phyloP scores from a whole-genome alignment of 1,140 invertebrate genomes.

The Batillaria attramentaria region DNA sequence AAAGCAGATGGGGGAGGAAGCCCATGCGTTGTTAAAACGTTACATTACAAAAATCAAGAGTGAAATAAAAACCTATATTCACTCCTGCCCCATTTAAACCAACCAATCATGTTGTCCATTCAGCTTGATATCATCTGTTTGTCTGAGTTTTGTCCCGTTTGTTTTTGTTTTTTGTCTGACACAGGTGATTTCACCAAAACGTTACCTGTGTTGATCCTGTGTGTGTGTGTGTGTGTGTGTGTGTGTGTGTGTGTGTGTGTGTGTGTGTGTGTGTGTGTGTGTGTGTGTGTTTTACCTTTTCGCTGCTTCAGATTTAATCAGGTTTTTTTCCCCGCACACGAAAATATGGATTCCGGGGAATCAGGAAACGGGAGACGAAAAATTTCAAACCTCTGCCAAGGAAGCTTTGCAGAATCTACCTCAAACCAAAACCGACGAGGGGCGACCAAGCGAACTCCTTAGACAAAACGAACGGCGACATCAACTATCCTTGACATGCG shows the following conservation, averaged over 20 bases:
- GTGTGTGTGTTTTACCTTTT: neutral
- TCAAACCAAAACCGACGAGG: neutral
- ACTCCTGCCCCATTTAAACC: too few relatives aligned
- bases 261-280: slow-evolving; percentile 16
- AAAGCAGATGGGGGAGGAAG: too few relatives aligned
- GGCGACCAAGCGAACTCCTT: neutral
- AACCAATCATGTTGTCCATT: too few relatives aligned
- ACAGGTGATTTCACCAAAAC: neutral
- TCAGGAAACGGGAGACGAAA: too few relatives aligned
- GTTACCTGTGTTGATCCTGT: neutral
- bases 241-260: slow-evolving; percentile 16
- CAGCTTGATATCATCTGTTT: too few relatives aligned
- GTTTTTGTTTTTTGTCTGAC: neutral
- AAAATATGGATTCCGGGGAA: neutral
- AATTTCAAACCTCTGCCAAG: neutral
- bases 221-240: slow-evolving; percentile 16
- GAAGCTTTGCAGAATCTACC: neutral
- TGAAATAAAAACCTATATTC: too few relatives aligned
- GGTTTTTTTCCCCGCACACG: neutral
- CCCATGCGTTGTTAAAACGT: too few relatives aligned
- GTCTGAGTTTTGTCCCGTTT: too few relatives aligned
- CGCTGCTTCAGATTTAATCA: neutral
- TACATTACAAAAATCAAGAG: too few relatives aligned
- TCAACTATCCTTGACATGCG: neutral
- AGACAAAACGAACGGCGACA: too few relatives aligned